Evolutionary conservation across 2,113 vertebrate species (phyloP).

Genomic region (Trematocara unimaculatum): DNA sequence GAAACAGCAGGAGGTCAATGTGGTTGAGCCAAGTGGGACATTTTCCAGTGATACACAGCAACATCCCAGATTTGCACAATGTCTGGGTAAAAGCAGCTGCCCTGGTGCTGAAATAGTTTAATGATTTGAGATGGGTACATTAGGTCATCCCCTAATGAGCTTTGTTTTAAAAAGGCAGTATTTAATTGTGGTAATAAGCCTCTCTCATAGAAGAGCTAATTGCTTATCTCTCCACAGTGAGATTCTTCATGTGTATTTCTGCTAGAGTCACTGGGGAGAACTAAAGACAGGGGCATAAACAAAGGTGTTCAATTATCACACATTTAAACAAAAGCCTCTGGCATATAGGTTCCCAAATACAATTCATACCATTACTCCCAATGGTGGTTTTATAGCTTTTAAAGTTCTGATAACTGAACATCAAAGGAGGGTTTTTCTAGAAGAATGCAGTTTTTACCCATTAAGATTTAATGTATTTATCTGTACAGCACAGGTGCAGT

Average conservation of each 20-base stretch:
- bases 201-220: constrained; percentile 38
- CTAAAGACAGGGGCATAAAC: neutral
- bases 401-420: neutral
- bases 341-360: neutral
- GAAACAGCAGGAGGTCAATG: neutral
- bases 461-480: neutral
- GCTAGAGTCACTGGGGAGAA: neutral
- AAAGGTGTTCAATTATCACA: neutral
- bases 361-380: neutral
- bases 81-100: neutral
- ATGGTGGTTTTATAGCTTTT: neutral
- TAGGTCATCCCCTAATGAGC: constrained; percentile 10
- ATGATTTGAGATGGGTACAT: neutral
- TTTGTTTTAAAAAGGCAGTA: neutral
- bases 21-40: neutral
- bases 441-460: neutral
- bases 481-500: neutral
- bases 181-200: constrained; percentile 56
- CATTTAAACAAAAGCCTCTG: neutral
- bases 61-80: neutral
- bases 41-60: neutral
- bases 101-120: constrained; percentile 16
- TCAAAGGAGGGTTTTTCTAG: neutral
- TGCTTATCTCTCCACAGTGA: constrained; percentile 6
- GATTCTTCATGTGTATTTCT: neutral